Percentiles rank a stretch among this genome's conserved stretches.
These are phyloP conservation scores for Copidosoma aretas DNA, from an alignment of 2,888 invertebrate genomes.

Conservation along the genomic window DNA sequence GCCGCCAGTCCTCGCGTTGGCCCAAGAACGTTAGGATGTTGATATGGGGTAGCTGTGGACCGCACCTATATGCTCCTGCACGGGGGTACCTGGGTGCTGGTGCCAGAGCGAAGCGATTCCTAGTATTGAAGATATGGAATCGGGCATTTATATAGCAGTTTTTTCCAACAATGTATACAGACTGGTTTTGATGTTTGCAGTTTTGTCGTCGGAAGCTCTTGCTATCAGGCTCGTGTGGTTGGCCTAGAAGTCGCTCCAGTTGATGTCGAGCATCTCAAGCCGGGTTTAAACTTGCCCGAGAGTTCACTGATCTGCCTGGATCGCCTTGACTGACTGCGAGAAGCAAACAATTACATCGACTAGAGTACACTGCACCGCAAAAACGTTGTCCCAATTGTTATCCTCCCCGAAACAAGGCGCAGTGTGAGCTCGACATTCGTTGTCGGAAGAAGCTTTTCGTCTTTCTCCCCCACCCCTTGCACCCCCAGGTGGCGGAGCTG, in stretches of 20 bases:
- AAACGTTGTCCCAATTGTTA: no score
- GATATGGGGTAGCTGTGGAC: background rate
- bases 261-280: background rate
- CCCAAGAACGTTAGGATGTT: background rate
- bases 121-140: background rate
- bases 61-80: no score
- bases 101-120: background rate
- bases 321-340: background rate
- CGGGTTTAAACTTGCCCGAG: background rate
- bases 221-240: background rate
- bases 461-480: no score
- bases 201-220: background rate
- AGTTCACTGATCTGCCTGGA: background rate
- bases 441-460: no score
- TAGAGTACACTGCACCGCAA: background rate
- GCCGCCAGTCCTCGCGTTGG: background rate
- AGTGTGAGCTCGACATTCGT: no score
- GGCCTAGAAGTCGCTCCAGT: background rate
- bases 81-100: background rate
- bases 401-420: no score
- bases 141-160: background rate
- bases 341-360: background rate
- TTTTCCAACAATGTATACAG: no score
- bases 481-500: no score
- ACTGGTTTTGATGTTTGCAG: background rate